These are phyloP conservation scores for Glaucopsyche alexis DNA, from an alignment of 2,888 invertebrate species.

Conservation along the genomic window DNA sequence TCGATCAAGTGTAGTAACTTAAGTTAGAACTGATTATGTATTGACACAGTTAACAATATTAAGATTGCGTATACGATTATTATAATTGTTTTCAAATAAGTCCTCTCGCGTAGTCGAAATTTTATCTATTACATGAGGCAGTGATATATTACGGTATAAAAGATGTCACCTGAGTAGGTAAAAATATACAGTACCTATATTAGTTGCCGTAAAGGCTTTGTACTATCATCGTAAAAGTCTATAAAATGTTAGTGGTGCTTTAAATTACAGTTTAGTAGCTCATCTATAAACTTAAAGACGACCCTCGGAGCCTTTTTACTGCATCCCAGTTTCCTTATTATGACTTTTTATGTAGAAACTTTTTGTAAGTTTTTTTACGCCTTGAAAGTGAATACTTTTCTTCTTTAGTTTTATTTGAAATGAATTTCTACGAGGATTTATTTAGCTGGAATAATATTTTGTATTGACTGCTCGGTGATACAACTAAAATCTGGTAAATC, in stretches of 20 bases:
- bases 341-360: slow-evolving; percentile 22
- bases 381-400: neutral
- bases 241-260: slow-evolving; percentile 29
- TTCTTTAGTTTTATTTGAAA: neutral
- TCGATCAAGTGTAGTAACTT: too few species aligned
- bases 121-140: neutral
- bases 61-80: too few species aligned
- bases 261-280: slow-evolving; percentile 29
- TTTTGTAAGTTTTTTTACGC: slow-evolving; percentile 4
- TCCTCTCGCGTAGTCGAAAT: too few species aligned
- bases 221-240: slow-evolving; percentile 26
- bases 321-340: slow-evolving; percentile 28
- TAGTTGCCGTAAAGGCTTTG: slow-evolving; percentile 25
- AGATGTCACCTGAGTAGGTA: neutral
- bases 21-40: too few species aligned
- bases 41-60: too few species aligned
- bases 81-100: too few species aligned
- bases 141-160: neutral
- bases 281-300: slow-evolving; percentile 29
- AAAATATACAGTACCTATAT: slow-evolving; percentile 1
- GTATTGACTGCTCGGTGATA: neutral
- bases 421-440: neutral
- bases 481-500: too few species aligned
- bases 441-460: neutral
- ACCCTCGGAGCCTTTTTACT: slow-evolving; percentile 28